phyloP scores from a whole-genome alignment of 2,888 invertebrate genomes.

The Hypselothyrea guttata region DNA sequence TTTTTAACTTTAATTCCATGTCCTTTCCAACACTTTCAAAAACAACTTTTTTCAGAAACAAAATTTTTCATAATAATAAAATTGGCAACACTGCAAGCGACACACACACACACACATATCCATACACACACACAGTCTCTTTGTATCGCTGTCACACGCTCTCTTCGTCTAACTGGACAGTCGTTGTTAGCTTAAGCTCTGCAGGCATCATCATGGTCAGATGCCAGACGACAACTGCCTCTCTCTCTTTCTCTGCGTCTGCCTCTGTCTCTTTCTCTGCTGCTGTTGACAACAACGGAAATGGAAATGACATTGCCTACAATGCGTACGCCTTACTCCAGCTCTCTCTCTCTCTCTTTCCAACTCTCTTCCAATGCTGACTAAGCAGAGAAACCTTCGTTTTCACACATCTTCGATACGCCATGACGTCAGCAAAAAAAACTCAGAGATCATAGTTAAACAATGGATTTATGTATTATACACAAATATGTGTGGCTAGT shows the following conservation, averaged over 20 bases:
- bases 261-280: constrained; percentile 15
- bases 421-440: constrained; percentile 37
- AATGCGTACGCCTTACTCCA: constrained; percentile 11
- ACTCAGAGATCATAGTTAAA: constrained; percentile 25
- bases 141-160: no score
- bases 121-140: no score
- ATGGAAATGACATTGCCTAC: constrained; percentile 33
- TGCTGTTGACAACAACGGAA: constrained; percentile 49
- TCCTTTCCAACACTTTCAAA: no score
- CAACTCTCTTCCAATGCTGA: constrained; percentile 19
- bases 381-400: constrained; percentile 37
- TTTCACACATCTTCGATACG: constrained; percentile 22
- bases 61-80: no score
- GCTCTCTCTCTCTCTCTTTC: no score
- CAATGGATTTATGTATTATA: constrained; percentile 18
- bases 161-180: no score
- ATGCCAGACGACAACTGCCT: constrained; percentile 39
- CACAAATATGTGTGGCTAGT: not conserved
- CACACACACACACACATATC: no score
- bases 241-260: constrained; percentile 8
- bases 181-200: constrained; percentile 36
- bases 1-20: no score
- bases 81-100: no score
- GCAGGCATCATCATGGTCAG: constrained; percentile 23
- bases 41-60: no score